Evolutionary conservation across 2,888 invertebrate species (phyloP), one percentile per base, ranked within the genome.

Genomic region (Phragmatobia fuliginosa): DNA sequence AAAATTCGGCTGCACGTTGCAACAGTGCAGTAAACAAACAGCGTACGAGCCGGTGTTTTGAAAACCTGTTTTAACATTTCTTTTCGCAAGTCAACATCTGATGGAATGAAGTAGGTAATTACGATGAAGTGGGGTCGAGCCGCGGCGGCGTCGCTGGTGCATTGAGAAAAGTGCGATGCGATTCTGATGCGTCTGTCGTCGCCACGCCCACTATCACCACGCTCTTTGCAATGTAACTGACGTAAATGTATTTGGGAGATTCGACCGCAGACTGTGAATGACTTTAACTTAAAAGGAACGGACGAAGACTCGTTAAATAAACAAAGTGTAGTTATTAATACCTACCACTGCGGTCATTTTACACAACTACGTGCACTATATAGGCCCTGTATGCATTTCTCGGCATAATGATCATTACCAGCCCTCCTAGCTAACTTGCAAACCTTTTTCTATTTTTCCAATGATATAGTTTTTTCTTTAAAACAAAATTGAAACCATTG

Each of bases 51-150:
- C 64, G 65, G 63, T 36, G 56, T 68, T 80, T 67, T 28, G 70
- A 71, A 68, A 74, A 78, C 79, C 74, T 49, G 79, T 79, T 76
- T 71, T 79, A 79, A 73, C 75, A 81, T 79, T 71, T 74, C 67
- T 81, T 79, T 83, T 77, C 77, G 78, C 74, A 79, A 81, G 71
- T 79, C 62, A 65, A 36, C 68, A 67, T 63, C 49, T 45, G 61
- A 64, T 63, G 62, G 68, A 75, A 67, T 76, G 69, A 72, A 76
- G 83, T 71, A 76, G 33, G 77, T 67, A 73, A 81, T 82, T 82
- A 77, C 72, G 66, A 70, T 62, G 67, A 76, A 16, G 69, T 58
- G 66, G 65, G 66, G 38, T 52, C 70, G 63, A 41, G 28, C 49
- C 59, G 67, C 61, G 41, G 73, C 56, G 14, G n/a, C n/a, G 14